These are phyloP conservation scores for Mormyrops boulengeri DNA, from an alignment of 2,797 vertebrate genomes.

Conservation along the genomic window DNA sequence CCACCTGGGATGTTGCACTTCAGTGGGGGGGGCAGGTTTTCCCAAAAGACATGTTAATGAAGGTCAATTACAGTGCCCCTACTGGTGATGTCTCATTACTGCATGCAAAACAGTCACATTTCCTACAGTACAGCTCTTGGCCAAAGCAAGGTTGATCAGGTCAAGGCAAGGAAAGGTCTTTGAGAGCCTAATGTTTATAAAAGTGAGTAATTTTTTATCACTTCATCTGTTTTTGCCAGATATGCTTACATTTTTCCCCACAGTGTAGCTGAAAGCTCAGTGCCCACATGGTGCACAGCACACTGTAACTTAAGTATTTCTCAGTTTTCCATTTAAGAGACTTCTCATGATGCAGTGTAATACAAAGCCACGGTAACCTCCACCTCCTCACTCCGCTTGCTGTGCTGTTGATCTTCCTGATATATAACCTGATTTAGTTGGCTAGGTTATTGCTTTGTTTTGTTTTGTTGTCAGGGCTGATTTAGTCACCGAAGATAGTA, in stretches of 20 bases:
- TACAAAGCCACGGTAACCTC: not conserved
- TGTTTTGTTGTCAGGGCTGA: not conserved
- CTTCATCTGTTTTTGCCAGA: not conserved
- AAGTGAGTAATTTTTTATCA: not conserved
- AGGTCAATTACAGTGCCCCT: not conserved
- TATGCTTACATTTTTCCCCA: not conserved
- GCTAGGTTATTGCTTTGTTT: not conserved
- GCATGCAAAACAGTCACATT: not conserved
- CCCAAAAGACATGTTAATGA: not conserved
- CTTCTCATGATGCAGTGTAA: constrained; percentile 15
- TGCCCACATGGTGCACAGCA: not conserved
- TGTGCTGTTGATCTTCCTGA: constrained; percentile 8
- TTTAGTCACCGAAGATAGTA: not conserved
- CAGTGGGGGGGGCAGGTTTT: not conserved
- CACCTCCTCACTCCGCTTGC: not conserved
- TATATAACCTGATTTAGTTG: constrained; percentile 11
- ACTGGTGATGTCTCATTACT: not conserved
- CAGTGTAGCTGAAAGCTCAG: not conserved
- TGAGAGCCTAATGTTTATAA: not conserved
- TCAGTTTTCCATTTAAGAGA: constrained; percentile 1
- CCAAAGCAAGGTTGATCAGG: not conserved
- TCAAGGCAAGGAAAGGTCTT: not conserved
- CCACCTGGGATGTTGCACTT: not conserved
- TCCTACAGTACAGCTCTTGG: not conserved
- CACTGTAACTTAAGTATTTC: not conserved